Percentiles rank a stretch among this genome's conserved stretches.
phyloP scores from a whole-genome alignment of 2,888 invertebrate genomes.

The Dolichomitus sp. region DNA sequence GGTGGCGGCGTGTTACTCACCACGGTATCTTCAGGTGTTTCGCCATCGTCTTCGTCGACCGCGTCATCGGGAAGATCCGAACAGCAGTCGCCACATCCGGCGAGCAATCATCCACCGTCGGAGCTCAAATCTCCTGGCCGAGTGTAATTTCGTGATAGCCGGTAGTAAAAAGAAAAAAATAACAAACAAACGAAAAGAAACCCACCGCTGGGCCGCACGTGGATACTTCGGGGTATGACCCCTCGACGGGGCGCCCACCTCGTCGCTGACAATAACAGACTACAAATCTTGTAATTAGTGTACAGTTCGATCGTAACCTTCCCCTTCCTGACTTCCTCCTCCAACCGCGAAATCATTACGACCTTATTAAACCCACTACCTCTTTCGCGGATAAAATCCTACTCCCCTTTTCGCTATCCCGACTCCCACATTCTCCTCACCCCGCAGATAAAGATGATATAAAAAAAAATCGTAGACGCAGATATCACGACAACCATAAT shows the following conservation, averaged over 20 bases:
- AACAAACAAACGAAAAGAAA: neutral
- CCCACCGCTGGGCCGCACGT: slow-evolving; percentile 9
- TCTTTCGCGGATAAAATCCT: slow-evolving; percentile 54
- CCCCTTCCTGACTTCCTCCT: slow-evolving; percentile 42
- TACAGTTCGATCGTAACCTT: slow-evolving; percentile 77
- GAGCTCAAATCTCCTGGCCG: slow-evolving; percentile 85
- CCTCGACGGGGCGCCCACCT: slow-evolving; percentile 37
- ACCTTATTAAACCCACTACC: slow-evolving; percentile 58
- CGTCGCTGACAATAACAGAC: slow-evolving; percentile 78
- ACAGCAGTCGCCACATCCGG: slow-evolving; percentile 82
- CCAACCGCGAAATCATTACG: slow-evolving; percentile 54
- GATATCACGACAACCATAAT: slow-evolving; percentile 59
- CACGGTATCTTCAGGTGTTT: slow-evolving; percentile 87
- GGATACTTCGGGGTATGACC: slow-evolving; percentile 43
- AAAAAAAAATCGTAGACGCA: slow-evolving; percentile 37
- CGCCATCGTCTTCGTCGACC: slow-evolving; percentile 88
- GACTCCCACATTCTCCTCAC: slow-evolving; percentile 26
- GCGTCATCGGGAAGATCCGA: slow-evolving; percentile 87
- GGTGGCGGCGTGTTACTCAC: slow-evolving; percentile 87
- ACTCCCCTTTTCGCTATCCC: slow-evolving; percentile 14
- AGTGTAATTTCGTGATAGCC: slow-evolving; percentile 80
- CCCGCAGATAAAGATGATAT: slow-evolving; percentile 14
- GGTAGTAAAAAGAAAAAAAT: slow-evolving; percentile 40
- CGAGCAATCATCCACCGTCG: slow-evolving; percentile 78
- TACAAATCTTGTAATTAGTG: slow-evolving; percentile 85